phyloP scores from a whole-genome alignment of 2,888 invertebrate species.

The Globia sparganii region DNA sequence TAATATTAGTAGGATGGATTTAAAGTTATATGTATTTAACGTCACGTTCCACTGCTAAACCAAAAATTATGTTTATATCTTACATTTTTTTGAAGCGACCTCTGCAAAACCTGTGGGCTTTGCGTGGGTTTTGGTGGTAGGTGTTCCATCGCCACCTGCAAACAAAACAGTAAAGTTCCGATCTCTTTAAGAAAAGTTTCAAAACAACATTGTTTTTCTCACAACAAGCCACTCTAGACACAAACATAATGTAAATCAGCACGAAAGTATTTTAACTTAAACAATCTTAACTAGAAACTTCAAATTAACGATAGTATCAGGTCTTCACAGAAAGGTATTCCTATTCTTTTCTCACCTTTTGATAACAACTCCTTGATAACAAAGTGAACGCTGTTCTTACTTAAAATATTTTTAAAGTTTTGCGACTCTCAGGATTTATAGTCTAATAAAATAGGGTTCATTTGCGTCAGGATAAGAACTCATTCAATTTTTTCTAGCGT shows the following conservation, averaged over 20 bases:
- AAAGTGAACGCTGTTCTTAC: conserved; percentile 23
- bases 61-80: background rate
- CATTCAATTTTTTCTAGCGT: conserved; percentile 44
- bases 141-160: too few relatives aligned
- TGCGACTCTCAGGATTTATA: conserved; percentile 46
- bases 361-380: conserved; percentile 52
- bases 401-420: conserved; percentile 57
- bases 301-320: conserved; percentile 55
- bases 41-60: too few relatives aligned
- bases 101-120: background rate
- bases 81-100: background rate
- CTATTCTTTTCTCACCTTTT: conserved; percentile 46
- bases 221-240: conserved; percentile 7
- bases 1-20: too few relatives aligned
- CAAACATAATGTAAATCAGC: conserved; percentile 31
- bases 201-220: conserved; percentile 26
- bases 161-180: background rate
- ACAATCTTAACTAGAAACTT: conserved; percentile 36
- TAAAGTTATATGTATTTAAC: too few relatives aligned
- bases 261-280: conserved; percentile 39
- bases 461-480: conserved; percentile 49
- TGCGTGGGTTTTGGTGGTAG: too few relatives aligned
- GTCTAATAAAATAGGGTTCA: conserved; percentile 48
- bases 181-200: conserved; percentile 3
- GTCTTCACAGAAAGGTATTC: conserved; percentile 17